Conservation (phyloP, 2,797 vertebrate genomes). For the Fundulus diaphanus region DNA sequence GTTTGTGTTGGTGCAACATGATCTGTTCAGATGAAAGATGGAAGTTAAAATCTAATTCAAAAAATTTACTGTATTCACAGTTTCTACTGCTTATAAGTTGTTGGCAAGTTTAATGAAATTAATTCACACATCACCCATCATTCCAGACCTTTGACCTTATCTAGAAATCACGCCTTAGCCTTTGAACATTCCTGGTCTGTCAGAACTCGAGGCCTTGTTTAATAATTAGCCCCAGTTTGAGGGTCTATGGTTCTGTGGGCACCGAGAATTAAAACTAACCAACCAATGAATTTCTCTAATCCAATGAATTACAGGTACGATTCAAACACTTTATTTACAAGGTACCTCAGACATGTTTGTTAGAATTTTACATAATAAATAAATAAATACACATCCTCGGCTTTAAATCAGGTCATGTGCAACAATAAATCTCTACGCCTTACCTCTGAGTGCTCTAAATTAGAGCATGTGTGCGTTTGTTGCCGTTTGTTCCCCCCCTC, state of each 20-base stretch:
- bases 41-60: neutral
- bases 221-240: neutral
- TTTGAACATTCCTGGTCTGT: neutral
- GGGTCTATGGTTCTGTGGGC: neutral
- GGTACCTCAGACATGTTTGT: neutral
- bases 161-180: neutral
- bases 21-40: neutral
- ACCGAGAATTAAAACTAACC: neutral
- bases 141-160: neutral
- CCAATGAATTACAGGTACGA: neutral
- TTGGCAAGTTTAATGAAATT: neutral
- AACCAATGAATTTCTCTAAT: neutral
- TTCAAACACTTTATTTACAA: neutral
- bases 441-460: neutral
- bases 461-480: neutral
- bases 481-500: too few species aligned
- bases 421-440: too few species aligned
- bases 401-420: neutral
- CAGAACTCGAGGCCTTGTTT: neutral
- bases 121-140: neutral
- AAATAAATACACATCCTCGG: neutral
- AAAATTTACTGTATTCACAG: too few species aligned
- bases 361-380: neutral
- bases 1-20: neutral
- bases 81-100: neutral